Evolutionary conservation across 2,113 vertebrate genomes (phyloP).

Genomic region (Odontesthes bonariensis): DNA sequence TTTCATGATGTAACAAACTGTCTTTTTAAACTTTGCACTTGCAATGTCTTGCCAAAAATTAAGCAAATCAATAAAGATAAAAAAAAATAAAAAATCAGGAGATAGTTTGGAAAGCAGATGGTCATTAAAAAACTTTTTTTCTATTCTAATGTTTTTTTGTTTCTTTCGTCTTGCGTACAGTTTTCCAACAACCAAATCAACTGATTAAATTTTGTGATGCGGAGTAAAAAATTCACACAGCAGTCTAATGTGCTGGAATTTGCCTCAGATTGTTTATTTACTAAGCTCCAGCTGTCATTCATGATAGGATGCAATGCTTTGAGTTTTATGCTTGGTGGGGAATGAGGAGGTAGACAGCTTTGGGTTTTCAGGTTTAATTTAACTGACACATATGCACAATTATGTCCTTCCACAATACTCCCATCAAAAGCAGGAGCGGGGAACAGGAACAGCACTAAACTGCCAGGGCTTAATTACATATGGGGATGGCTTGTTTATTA

Average conservation of each 20-base stretch:
- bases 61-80: too few species aligned
- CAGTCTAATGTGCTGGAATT: background rate
- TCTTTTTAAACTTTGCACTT: background rate
- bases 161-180: background rate
- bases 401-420: background rate
- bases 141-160: background rate
- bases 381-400: slow-evolving; percentile 26
- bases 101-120: background rate
- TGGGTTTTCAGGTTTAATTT: slow-evolving; percentile 27
- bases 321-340: background rate
- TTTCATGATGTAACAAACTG: background rate
- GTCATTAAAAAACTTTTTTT: background rate
- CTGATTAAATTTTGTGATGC: background rate
- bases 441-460: slow-evolving; percentile 15
- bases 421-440: slow-evolving; percentile 9
- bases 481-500: background rate
- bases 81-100: background rate
- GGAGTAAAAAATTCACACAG: background rate
- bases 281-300: background rate
- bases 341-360: slow-evolving; percentile 14
- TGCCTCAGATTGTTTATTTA: background rate
- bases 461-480: slow-evolving; percentile 23
- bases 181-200: background rate
- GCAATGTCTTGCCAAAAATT: too few species aligned
- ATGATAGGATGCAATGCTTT: slow-evolving; percentile 2